Evolutionary conservation across 1,140 invertebrate genomes (phyloP), one percentile per base, ranked within the genome.

Genomic region (Lordiphosa collinella): DNA sequence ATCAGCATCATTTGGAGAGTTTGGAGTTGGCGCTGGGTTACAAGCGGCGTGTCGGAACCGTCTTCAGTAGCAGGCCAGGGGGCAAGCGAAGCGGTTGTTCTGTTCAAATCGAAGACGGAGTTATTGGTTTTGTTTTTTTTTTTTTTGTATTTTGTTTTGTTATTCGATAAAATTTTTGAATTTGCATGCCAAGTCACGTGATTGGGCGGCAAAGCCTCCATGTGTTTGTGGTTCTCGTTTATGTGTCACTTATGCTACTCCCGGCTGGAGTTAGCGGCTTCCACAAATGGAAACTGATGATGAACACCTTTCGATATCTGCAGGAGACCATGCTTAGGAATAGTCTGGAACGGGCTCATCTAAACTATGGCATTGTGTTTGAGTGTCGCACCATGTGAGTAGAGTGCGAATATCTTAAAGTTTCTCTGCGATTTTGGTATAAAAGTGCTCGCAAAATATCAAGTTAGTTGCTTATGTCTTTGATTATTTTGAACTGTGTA

Each of bases 311-410:
- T 16, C 79, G 86, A 0, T 66, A 63, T 16, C 38, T 87, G 12
- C 86, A 87, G 66, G 85, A 87, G 55, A 67, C 55, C 0, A 87
- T 87, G 86, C 63, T 87, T 0, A 38, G 76, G 0, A 87, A 66
- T 7, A 87, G 86, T 12, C 50, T 87, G 34, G 80, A 87, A 35
- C 75, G 86, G 7, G 85, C 86, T 0, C 68, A 74, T 40, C 85
- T 87, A 0, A 87, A 87, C 40, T 63, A 75, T 16, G 86, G 85
- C 1, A 87, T 87, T 13, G 73, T 87, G 37, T 87, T 87, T n/a
- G 79, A 87, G 50, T 87, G 86, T 25, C 85, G 86, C 31, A 86
- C 86, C 44, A 72, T 76, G 86, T 87, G 62, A 78, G 85, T 55
- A 13, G 18, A 2, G 4, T 0, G 1, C 4, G 5, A 3, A 12